phyloP scores from a whole-genome alignment of 1,140 invertebrate species.

The Drosophila trapezifrons region DNA sequence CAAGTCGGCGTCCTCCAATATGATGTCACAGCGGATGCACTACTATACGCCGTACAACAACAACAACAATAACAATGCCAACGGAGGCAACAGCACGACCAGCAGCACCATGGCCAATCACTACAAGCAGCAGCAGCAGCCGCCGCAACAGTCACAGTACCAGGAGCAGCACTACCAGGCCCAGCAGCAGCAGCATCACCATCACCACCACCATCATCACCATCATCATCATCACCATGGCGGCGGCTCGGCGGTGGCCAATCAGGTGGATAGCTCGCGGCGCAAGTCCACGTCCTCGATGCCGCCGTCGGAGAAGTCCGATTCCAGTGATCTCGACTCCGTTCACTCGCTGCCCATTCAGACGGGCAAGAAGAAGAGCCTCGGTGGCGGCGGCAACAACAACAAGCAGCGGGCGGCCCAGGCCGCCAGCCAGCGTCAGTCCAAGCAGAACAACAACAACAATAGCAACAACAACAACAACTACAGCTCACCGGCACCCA shows the following conservation, averaged over 20 bases:
- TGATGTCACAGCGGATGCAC: constrained; percentile 64
- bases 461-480: neutral
- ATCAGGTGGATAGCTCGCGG: constrained; percentile 75
- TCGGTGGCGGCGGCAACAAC: constrained; percentile 22
- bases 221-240: constrained; percentile 35
- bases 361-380: constrained; percentile 71
- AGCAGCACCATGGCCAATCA: constrained; percentile 1
- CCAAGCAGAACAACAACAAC: constrained; percentile 33
- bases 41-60: constrained; percentile 43
- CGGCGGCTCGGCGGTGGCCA: constrained; percentile 22
- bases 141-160: constrained; percentile 27
- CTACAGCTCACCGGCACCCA: constrained; percentile 53
- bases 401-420: constrained; percentile 34
- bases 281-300: constrained; percentile 87
- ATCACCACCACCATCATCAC: constrained; percentile 45
- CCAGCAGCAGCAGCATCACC: constrained; percentile 38
- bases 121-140: constrained; percentile 28
- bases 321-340: constrained; percentile 88
- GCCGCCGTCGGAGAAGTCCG: constrained; percentile 89
- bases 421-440: constrained; percentile 28
- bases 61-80: constrained; percentile 13
- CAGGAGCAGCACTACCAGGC: constrained; percentile 34
- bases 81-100: constrained; percentile 1
- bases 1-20: constrained; percentile 67
- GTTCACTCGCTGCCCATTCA: constrained; percentile 90